Percentiles rank a stretch among this genome's conserved stretches.
Evolutionary conservation across 2,113 vertebrate genomes (phyloP).

Genomic region (Cygnus atratus): DNA sequence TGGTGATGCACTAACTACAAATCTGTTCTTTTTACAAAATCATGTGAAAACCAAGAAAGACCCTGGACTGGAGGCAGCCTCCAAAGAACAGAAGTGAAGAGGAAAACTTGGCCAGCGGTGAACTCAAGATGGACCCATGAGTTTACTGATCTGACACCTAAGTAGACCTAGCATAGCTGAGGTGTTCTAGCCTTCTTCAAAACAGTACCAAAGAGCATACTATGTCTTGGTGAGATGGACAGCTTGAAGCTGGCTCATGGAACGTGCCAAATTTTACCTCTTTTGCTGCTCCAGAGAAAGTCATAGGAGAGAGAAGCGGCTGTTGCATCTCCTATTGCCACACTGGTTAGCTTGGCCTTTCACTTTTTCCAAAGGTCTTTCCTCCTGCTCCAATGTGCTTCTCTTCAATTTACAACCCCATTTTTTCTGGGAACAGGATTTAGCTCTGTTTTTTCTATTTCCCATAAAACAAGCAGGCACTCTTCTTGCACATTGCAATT

Average conservation of each 20-base stretch:
- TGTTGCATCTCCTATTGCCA: neutral
- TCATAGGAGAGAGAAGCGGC: neutral
- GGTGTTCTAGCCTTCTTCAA: neutral
- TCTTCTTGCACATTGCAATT: neutral
- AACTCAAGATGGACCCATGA: neutral
- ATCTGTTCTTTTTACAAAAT: neutral
- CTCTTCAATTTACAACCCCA: neutral
- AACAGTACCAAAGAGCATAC: neutral
- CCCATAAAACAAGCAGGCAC: neutral
- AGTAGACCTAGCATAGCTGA: neutral
- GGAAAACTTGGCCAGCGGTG: neutral
- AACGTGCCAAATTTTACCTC: fast-evolving
- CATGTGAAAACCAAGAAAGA: neutral
- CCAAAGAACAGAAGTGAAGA: neutral
- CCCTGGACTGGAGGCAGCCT: too few relatives aligned
- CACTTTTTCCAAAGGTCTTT: neutral
- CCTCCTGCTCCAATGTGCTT: neutral
- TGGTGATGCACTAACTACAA: neutral
- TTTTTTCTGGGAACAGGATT: neutral
- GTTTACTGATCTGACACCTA: neutral
- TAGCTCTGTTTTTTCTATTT: neutral
- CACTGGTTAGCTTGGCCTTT: neutral
- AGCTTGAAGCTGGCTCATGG: neutral
- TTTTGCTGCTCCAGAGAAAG: neutral
- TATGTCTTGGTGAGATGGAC: neutral